Evolutionary conservation across 2,888 invertebrate genomes (phyloP).

Genomic region (Amblyjoppa proteus): DNA sequence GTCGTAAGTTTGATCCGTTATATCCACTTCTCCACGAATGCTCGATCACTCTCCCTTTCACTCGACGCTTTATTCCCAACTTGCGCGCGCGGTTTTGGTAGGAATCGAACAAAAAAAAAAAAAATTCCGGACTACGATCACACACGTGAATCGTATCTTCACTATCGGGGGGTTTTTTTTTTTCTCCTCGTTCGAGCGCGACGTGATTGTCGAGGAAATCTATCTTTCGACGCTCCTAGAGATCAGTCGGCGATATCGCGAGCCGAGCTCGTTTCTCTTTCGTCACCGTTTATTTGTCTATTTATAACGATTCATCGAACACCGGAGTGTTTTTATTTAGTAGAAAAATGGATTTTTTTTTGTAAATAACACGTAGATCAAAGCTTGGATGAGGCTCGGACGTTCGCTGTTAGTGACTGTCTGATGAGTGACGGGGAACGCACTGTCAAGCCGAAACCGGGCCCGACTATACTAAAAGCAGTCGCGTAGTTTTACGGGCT

Average conservation of each 20-base stretch:
- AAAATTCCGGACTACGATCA: not conserved
- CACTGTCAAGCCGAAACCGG: constrained; percentile 71
- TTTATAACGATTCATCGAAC: constrained; percentile 15
- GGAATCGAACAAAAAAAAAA: not conserved
- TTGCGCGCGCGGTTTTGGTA: constrained; percentile 3
- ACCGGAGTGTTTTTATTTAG: not conserved
- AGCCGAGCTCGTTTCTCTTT: constrained; percentile 2
- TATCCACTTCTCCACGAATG: constrained; percentile 29
- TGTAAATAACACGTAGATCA: not conserved
- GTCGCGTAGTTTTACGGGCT: constrained; percentile 68
- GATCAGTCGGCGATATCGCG: constrained; percentile 3
- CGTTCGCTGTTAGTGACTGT: constrained; percentile 5
- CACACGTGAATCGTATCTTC: not conserved
- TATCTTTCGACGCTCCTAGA: not conserved
- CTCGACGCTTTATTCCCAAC: constrained; percentile 32
- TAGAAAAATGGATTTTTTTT: not conserved
- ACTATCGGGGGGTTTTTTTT: constrained; percentile 2
- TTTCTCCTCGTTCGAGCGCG: not conserved
- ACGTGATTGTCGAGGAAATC: constrained; percentile 10
- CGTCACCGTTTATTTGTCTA: not conserved
- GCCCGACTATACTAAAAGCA: constrained; percentile 73
- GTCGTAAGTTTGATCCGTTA: constrained; percentile 6
- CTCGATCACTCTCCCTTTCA: constrained; percentile 61
- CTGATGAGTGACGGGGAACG: constrained; percentile 18
- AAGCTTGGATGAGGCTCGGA: not conserved